Percentiles rank a stretch among this genome's conserved stretches.
phyloP scores from a whole-genome alignment of 2,797 vertebrate genomes.

The Clarias platycephalus region DNA sequence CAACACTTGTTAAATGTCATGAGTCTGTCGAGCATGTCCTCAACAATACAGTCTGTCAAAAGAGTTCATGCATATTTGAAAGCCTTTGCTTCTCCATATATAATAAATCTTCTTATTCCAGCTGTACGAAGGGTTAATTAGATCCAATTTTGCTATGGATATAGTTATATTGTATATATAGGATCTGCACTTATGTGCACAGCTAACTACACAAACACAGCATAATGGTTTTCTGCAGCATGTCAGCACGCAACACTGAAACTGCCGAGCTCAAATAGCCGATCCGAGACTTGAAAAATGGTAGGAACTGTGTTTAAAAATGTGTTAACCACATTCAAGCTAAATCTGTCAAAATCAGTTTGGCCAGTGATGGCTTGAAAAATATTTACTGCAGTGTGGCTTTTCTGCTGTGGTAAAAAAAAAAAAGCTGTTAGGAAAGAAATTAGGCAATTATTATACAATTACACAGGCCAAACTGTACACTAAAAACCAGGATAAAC shows the following conservation, averaged over 20 bases:
- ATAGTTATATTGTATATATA: constrained; percentile 40
- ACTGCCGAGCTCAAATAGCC: constrained; percentile 32
- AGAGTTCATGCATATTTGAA: constrained; percentile 34
- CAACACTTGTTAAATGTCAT: constrained; percentile 40
- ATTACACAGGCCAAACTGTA: constrained; percentile 27
- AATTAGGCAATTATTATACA: constrained; percentile 29
- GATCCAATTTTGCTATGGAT: constrained; percentile 28
- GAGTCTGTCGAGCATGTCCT: constrained; percentile 8
- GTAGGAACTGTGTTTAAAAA: constrained; percentile 45
- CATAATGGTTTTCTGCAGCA: constrained; percentile 39
- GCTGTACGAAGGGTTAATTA: constrained; percentile 43
- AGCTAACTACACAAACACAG: constrained; percentile 39
- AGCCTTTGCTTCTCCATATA: background rate
- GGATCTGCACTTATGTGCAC: constrained; percentile 2
- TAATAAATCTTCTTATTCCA: constrained; percentile 24
- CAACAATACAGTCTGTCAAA: constrained; percentile 15
- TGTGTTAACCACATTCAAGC: constrained; percentile 48
- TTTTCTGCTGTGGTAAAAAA: constrained; percentile 10
- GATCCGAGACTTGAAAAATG: constrained; percentile 27
- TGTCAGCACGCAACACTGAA: constrained; percentile 39
- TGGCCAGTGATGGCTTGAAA: constrained; percentile 36
- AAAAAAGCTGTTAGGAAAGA: constrained; percentile 18
- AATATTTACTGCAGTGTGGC: constrained; percentile 50
- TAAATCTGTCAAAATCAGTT: constrained; percentile 46
- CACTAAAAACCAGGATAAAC: background rate